phyloP scores from a whole-genome alignment of 2,888 invertebrate genomes.

The Uropetala carovei region DNA sequence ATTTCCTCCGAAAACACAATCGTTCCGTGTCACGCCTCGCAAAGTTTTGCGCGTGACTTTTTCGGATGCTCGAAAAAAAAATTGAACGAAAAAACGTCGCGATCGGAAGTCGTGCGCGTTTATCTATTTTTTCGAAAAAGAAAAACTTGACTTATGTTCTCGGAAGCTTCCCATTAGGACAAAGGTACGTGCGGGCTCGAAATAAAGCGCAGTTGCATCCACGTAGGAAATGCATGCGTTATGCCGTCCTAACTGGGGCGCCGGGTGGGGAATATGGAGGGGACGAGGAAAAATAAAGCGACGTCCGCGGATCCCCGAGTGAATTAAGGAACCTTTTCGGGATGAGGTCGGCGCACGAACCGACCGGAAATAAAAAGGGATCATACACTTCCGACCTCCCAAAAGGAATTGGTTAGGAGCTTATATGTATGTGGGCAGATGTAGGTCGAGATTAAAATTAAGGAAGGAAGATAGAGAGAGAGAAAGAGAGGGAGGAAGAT shows the following conservation, averaged over 20 bases:
- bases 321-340: background rate
- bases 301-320: background rate
- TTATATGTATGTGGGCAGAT: no score
- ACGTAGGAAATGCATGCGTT: background rate
- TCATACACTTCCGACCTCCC: background rate
- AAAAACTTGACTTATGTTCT: background rate
- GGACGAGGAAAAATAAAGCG: background rate
- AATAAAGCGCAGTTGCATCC: background rate
- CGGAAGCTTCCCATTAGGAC: background rate
- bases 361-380: background rate
- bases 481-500: background rate
- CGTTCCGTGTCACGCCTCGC: no score
- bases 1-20: no score
- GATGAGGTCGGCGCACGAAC: background rate
- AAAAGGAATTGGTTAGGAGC: background rate
- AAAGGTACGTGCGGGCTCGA: background rate
- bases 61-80: background rate
- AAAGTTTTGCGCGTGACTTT: no score
- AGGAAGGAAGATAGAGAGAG: background rate
- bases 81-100: background rate
- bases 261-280: no score
- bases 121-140: background rate
- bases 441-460: constrained; percentile 15
- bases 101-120: background rate
- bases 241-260: background rate